Evolutionary conservation across 2,797 vertebrate species (phyloP), one percentile per base, ranked within the genome.

Genomic region (Acipenser oxyrinchus): DNA sequence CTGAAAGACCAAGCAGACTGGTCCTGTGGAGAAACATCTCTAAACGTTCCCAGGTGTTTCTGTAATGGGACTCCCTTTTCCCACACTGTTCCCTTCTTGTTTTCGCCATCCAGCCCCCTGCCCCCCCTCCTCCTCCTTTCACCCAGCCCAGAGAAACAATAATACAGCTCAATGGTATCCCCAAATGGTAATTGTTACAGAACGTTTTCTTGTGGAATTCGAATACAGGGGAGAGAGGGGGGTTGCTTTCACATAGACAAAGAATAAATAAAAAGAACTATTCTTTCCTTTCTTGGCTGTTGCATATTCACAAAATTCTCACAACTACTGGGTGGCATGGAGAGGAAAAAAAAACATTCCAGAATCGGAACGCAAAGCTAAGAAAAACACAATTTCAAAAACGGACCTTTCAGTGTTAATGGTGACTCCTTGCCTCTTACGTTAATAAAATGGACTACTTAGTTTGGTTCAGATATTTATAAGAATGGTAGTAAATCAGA

Each of bases 11-110:
- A 9, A 48, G 8, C 7, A 18, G 12, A n/a, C 11, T n/a, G 11
- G 15, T 23, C 66, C 53, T 51, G 60, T 66, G 10, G 63, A 69
- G 70, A 65, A 82, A 62, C 51, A 65, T 68, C 68, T 70, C 70
- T 63, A 68, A 78, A 70, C 0, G 12, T 66, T 84, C 75, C 81
- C 73, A 73, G 73, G 77, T 76, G 68, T 65, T 73, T 70, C 69
- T 50, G 1, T 0, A 67, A 67, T 10, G 69, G 70, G 73, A 60
- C 51, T n/a, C 5, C 55, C 18, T 72, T 55, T 76, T 78, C 51
- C 69, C 68, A 52, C 1, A 0, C 7, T 0, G 53, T 37, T 37
- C 6, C 53, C 53, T n/a, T 55, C 64, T 72, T 71, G 12, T 70
- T 76, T 71, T 62, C 53, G 23, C 73, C 1, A 3, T 37, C 71